Evolutionary conservation across 2,113 vertebrate genomes (phyloP), one percentile per base, ranked within the genome.

Genomic region (Galeopterus variegatus): DNA sequence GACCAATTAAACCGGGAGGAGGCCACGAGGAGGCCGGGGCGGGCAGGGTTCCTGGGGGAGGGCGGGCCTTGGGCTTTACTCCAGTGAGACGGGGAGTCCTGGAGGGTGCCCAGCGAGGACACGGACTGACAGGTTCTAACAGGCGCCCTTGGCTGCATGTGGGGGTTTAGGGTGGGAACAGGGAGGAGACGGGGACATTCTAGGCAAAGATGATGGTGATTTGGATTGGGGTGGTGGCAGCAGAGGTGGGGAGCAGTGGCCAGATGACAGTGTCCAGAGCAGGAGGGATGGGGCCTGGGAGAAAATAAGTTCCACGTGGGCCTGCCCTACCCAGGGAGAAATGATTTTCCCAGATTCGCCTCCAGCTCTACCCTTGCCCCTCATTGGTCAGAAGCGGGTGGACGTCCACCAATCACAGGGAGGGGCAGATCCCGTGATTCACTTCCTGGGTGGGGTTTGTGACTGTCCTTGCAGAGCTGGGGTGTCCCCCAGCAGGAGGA

Each of bases 251-350:
- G 10, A 45, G 14, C 36, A 28, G 21, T 11, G 8, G 17, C 24
- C 65, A 19, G 52, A 33, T 2, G 58, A 28, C 26, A n/a, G 2
- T 0, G 14, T 3, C 45, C 36, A 67, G 28, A 90, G 52, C 82
- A 58, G 86, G 60, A n/a, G 18, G 33, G 41, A 24, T 1, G 0
- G 2, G 26, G 1, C 56, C 19, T 0, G 1, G 36, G 31, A 81
- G 18, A 45, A 56, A n/a, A 15, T 2, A 0, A 52, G 9, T 15
- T 33, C 14, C 36, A 26, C 12, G 1, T 1, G 26, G 31, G 7
- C 41, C n/a, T n/a, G n/a, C 11, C 26, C 26, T 64, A 28, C 28
- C 12, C 11, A 31, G 62, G 26, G 62, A 64, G 26, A 64, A 64
- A 13, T 28, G 62, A 31, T 64, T 64, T 64, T 28, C 26, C 41